Base-by-base conservation (phyloP, 2,797 vertebrate species). In the Lithobates pipiens region DNA sequence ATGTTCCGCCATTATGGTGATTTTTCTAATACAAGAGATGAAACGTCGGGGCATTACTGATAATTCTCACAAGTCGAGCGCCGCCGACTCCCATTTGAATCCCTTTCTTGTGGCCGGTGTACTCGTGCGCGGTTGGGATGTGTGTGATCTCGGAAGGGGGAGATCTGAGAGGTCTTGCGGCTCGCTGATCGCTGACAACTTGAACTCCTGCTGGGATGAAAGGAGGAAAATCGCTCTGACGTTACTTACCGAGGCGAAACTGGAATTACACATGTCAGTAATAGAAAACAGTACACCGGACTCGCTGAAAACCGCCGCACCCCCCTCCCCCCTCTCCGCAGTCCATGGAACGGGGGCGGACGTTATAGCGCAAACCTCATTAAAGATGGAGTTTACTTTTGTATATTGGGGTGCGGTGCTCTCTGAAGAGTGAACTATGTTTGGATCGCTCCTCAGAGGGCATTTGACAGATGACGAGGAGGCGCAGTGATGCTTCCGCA, bases 151-250 rank as follows among this genome's bases (percentile, higher is more conserved):
- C 27, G 50, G 54, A 85, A 61, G n/a, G 63, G 42, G 76, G 57
- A 65, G 70, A 85, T 80, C 84, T 75, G 23, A 78, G 71, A 3
- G 32, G 29, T 13, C 50, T 72, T 42, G 10, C 39, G 71, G 71
- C 57, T 79, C 25, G 23, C 70, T 80, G 84, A 85, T 85, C 77
- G 68, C 77, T 57, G 71, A 75, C 83, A 84, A 73, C 57, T 75
- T 84, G 27, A 36, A 23, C 77, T 69, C 84, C 76, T 80, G 77
- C 84, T 80, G 84, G 61, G 84, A 85, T 85, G 73, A 85, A 80
- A 75, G 57, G 54, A 46, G 10, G 27, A 8, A 71, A 36, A 32
- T 2, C 23, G n/a, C 57, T 85, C 42, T 57, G 68, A 69, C 77
- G 65, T 29, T 34, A 16, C 71, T 80, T 69, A 71, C 68, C 10